Base-by-base conservation (phyloP, 2,113 vertebrate genomes). In the Pan troglodytes region DNA sequence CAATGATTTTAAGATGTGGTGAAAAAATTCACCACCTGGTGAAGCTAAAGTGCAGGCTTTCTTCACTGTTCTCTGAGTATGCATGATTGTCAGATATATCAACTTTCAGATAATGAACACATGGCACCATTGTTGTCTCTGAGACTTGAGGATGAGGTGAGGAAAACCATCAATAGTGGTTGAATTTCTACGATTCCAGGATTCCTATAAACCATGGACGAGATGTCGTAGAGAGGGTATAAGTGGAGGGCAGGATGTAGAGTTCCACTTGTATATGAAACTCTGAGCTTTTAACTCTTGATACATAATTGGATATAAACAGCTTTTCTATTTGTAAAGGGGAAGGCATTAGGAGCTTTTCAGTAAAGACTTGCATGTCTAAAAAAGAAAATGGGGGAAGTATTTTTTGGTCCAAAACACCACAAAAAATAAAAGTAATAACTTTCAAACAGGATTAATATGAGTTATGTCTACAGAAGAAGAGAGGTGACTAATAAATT, bases 391-490 rank as follows among this genome's bases (percentile, higher is more conserved):
- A 81, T 38, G 73, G 14, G 13, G 57, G 17, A 87, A 3, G 18
- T 59, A 75, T 52, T 12, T 73, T 75, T 59, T 93, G 5, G 5
- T 80, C 73, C 90, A 45, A 93, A 93, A 94, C 35, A 72, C 61
- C 20, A 93, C 30, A 14, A 64, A n/a, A 95, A n/a, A 87, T 14
- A 61, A 72, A 93, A 96, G 55, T 64, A 82, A 80, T 48, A 90
- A 73, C 83, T 90, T 80, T 75, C 52, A 55, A 97, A 59, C 4
- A 92, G 50, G 45, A 85, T 88, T 84, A 95, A 87, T 80, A 86
- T 57, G 38, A 91, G 48, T 68, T 79, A 88, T 75, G 30, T 61
- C 61, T 88, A 1, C 43, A 94, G 30, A 30, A 55, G 35, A 72
- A 4, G 20, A 14, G 27, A 12, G 61, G 25, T 82, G 38, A 88